phyloP scores from a whole-genome alignment of 2,888 invertebrate genomes.

The Magallana nippona region DNA sequence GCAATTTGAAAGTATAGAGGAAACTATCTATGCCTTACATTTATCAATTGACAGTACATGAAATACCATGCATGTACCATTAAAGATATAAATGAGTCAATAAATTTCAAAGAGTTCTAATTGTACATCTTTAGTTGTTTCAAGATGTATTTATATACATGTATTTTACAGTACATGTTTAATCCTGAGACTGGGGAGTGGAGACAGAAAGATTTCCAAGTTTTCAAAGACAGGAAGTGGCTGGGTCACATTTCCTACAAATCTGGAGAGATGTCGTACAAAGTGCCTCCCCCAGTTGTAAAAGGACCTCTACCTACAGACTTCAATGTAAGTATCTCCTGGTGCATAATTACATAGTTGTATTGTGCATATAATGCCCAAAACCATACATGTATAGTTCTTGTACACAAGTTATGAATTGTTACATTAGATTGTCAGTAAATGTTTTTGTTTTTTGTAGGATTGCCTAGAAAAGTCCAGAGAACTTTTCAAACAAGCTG shows the following conservation, averaged over 20 bases:
- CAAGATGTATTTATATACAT: background rate
- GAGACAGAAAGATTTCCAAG: conserved; percentile 88
- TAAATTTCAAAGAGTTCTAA: background rate
- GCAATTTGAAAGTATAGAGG: too few relatives aligned
- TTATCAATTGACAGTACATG: too few relatives aligned
- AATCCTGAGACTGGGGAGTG: conserved; percentile 94
- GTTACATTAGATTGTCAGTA: too few relatives aligned
- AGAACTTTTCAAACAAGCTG: conserved; percentile 88
- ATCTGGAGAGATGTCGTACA: conserved; percentile 88
- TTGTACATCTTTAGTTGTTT: background rate
- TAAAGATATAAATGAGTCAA: background rate
- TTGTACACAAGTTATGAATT: too few relatives aligned
- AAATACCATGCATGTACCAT: too few relatives aligned
- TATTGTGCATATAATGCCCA: background rate
- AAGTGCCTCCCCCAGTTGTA: conserved; percentile 60
- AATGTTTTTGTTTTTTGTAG: conserved; percentile 74
- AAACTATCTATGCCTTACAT: too few relatives aligned
- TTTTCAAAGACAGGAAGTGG: conserved; percentile 91
- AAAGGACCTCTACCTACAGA: conserved; percentile 82
- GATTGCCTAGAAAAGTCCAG: conserved; percentile 90
- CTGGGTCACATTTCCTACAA: conserved; percentile 88
- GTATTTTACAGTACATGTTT: conserved; percentile 86
- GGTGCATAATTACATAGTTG: background rate
- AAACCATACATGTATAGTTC: too few relatives aligned
- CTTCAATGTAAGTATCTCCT: conserved; percentile 70